A percentile compares a stretch with the other conserved stretches of the same genome.
Evolutionary conservation across 2,113 vertebrate species (phyloP).

Genomic region (Scopus umbretta): DNA sequence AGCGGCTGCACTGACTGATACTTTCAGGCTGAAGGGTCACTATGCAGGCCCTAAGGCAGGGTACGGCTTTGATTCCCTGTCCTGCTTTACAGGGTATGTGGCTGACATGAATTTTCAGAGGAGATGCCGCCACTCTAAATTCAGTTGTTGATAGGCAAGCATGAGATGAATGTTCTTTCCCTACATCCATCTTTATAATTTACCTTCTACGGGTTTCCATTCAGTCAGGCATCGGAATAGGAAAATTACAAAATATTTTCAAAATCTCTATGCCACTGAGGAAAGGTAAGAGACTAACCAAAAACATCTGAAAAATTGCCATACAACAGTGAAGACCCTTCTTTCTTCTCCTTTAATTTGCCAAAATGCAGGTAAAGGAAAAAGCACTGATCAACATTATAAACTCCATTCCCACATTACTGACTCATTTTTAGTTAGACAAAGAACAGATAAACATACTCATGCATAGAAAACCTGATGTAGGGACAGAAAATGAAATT

Average conservation of each 20-base stretch:
- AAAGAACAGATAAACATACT: background rate
- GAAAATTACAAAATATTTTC: background rate
- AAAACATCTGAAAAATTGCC: background rate
- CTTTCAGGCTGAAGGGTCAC: background rate
- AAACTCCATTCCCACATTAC: background rate
- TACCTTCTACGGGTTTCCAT: background rate
- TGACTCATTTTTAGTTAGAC: background rate
- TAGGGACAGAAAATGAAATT: background rate
- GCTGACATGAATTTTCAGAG: background rate
- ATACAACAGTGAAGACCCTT: background rate
- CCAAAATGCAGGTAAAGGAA: background rate
- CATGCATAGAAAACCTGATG: background rate
- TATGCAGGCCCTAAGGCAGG: background rate
- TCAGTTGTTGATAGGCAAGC: no score
- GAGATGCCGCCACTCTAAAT: background rate
- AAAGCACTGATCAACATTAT: background rate
- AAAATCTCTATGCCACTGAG: background rate
- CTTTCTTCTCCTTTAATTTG: background rate
- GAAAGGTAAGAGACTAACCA: background rate
- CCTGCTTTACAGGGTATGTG: background rate
- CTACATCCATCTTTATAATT: background rate
- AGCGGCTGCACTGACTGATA: accelerated
- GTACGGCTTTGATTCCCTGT: background rate
- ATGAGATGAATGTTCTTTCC: background rate
- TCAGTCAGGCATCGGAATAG: background rate